These are phyloP conservation scores for Grus americana DNA, from an alignment of 2,113 vertebrate species.

Conservation along the genomic window DNA sequence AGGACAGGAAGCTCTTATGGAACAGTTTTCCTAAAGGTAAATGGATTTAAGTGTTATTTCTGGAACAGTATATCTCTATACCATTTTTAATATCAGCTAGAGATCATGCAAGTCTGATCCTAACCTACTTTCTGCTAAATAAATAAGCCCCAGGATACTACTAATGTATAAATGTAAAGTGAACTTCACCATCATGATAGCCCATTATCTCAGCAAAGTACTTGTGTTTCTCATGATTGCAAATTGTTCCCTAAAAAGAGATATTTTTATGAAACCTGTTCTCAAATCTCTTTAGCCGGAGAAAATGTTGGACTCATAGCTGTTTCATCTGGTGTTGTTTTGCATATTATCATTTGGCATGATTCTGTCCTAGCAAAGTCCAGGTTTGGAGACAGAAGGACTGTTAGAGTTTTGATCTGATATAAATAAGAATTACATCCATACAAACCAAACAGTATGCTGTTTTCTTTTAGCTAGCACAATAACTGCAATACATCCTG, in stretches of 20 bases:
- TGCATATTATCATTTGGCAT: neutral
- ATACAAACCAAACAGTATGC: neutral
- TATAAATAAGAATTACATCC: neutral
- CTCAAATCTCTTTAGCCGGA: neutral
- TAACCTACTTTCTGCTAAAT: neutral
- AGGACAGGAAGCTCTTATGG: neutral
- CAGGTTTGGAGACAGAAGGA: neutral
- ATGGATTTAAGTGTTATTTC: neutral
- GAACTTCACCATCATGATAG: neutral
- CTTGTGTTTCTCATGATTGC: neutral
- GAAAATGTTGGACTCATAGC: neutral
- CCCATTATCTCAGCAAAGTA: neutral
- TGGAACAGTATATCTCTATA: neutral
- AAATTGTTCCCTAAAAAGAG: neutral
- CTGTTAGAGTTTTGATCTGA: neutral
- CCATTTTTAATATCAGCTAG: neutral
- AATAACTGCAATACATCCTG: neutral
- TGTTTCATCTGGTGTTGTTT: neutral
- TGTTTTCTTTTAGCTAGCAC: neutral
- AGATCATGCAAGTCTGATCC: neutral
- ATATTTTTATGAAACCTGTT: neutral
- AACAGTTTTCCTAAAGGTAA: neutral
- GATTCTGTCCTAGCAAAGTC: neutral
- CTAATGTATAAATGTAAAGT: neutral
- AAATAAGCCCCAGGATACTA: neutral